These are phyloP conservation scores for Choristoneura fumiferana DNA, from an alignment of 1,140 invertebrate genomes.

Conservation along the genomic window DNA sequence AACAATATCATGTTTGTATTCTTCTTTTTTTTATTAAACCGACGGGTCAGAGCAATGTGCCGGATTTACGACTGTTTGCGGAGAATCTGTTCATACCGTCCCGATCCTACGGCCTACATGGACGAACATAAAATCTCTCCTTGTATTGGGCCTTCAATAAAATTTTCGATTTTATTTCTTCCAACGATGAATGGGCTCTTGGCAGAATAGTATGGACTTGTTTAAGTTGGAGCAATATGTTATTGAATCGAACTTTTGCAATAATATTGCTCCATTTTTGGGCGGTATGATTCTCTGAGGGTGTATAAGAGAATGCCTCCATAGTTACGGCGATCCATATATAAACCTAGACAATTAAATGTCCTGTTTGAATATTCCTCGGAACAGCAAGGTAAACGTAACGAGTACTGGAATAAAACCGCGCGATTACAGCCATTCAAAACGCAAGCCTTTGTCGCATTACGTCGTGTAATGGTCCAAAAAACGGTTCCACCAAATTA, in stretches of 20 bases:
- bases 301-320: neutral
- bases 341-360: slow-evolving; percentile 22
- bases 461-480: slow-evolving; percentile 41
- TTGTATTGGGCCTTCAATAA: slow-evolving; percentile 35
- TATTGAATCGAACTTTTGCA: neutral
- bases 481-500: slow-evolving; percentile 48
- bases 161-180: slow-evolving; percentile 39
- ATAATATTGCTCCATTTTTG: neutral
- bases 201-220: slow-evolving; percentile 7
- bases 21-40: slow-evolving; percentile 63
- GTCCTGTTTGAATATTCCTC: neutral
- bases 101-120: slow-evolving; percentile 35
- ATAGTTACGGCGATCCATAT: neutral
- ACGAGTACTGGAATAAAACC: slow-evolving; percentile 14
- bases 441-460: slow-evolving; percentile 31
- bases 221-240: slow-evolving; percentile 9
- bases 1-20: slow-evolving; percentile 41
- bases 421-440: slow-evolving; percentile 30
- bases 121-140: slow-evolving; percentile 45
- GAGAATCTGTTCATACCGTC: slow-evolving; percentile 48
- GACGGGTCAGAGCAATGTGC: slow-evolving; percentile 48
- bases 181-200: slow-evolving; percentile 24
- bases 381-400: neutral
- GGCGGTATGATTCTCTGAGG: neutral
- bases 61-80: slow-evolving; percentile 67